Base-by-base conservation (phyloP, 1,140 invertebrate genomes). In the Physella acuta region DNA sequence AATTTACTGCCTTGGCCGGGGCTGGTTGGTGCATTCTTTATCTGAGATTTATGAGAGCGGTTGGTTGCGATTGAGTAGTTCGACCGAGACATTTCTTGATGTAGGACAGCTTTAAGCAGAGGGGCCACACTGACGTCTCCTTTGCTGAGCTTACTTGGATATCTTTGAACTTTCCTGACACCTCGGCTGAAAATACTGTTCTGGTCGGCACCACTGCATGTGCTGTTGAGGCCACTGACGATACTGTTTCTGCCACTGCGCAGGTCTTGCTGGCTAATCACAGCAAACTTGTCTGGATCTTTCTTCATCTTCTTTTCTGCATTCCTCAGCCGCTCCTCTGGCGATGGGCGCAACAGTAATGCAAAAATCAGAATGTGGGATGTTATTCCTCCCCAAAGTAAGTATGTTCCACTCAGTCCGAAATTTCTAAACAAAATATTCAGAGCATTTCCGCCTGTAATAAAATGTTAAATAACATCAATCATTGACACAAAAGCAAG, bases 151-250 rank as follows among this genome's bases (percentile, higher is more conserved):
- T 33, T 58, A 37, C 55, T 31, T 51, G 66, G 20, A 14, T 11
- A 20, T 37, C 56, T 58, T 26, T 53, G 62, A 52, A 3, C 11
- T 37, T 30, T 3, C 11, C 34, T 67, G 24, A 52, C 5, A 11
- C 26, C 24, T 31, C 55, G n/a, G 30, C 56, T 59, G 33, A 31
- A 59, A 1, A 49, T n/a, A 20, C 66, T 60, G 2, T 39, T 14
- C 24, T 49, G 55, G 44, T 68, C 66, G 4, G 3, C 37, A 11
- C 3, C 37, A 26, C 66, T 60, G 37, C 49, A 60, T 37, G 49
- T 60, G 60, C 66, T 68, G 30, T 60, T 68, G n/a, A 55, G n/a
- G 28, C 66, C 66, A 33, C 66, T 68, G 3, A 14, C 39, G 49
- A 68, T 30, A 51, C 66, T 68, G 16, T 31, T 44, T 11, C 24